Evolutionary conservation across 2,797 vertebrate genomes (phyloP).

Genomic region (Lutjanus argentimaculatus): DNA sequence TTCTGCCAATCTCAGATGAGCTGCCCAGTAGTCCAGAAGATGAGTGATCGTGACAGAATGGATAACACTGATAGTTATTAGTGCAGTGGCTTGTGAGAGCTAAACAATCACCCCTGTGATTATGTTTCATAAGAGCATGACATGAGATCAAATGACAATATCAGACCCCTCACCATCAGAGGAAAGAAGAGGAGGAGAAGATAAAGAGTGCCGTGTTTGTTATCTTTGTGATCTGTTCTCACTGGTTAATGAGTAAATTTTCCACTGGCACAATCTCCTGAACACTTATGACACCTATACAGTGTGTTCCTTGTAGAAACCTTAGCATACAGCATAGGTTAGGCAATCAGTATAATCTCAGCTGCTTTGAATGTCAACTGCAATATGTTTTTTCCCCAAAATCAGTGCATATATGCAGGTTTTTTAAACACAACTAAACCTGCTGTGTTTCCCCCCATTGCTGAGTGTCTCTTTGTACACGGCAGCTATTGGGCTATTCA

Average conservation of each 20-base stretch:
- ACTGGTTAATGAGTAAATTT: constrained; percentile 32
- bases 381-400: no score
- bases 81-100: constrained; percentile 33
- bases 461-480: no score
- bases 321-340: background rate
- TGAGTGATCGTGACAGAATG: constrained; percentile 47
- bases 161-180: background rate
- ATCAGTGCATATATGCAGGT: no score
- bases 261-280: background rate
- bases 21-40: constrained; percentile 44
- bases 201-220: constrained; percentile 16
- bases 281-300: background rate
- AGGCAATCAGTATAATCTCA: background rate
- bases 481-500: no score
- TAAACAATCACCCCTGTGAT: constrained; percentile 53
- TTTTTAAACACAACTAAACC: no score
- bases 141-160: constrained; percentile 55
- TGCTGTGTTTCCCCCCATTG: no score
- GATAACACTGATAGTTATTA: constrained; percentile 58
- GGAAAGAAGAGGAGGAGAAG: background rate
- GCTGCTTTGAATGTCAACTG: background rate
- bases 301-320: background rate
- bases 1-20: constrained; percentile 49
- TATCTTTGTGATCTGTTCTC: constrained; percentile 16
- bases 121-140: constrained; percentile 54